A percentile compares a stretch with the other conserved stretches of the same genome.
phyloP scores from a whole-genome alignment of 2,113 vertebrate species.

The Sebastes schlegelii region DNA sequence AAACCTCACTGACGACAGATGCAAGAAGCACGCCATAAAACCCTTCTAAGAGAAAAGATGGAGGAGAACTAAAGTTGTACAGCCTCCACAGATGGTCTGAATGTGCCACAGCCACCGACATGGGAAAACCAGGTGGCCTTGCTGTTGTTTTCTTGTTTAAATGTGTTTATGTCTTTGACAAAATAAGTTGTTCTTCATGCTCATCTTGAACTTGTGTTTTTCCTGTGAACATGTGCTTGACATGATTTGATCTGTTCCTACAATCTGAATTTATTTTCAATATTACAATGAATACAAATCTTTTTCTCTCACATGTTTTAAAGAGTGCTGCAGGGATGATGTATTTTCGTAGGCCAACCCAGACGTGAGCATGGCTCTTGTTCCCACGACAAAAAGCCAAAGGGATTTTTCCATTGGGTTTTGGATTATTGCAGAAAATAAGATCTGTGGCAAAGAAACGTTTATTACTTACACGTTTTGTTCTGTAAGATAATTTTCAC shows the following conservation, averaged over 20 bases:
- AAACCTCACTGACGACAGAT: constrained; percentile 30
- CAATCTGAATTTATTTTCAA: constrained; percentile 4
- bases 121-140: constrained; percentile 47
- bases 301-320: background rate
- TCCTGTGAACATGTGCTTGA: background rate
- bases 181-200: background rate
- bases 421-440: no score
- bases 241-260: background rate
- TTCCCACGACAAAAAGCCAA: background rate
- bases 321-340: no score
- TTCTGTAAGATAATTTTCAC: no score
- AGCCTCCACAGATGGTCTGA: constrained; percentile 48
- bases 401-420: background rate
- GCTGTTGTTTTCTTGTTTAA: constrained; percentile 4
- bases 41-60: constrained; percentile 25
- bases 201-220: constrained; percentile 27
- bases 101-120: constrained; percentile 29
- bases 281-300: constrained; percentile 18
- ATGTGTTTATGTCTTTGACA: constrained; percentile 10
- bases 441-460: no score
- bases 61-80: constrained; percentile 22
- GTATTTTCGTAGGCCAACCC: no score
- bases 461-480: no score
- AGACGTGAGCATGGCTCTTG: no score
- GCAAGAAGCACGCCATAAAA: constrained; percentile 42